phyloP scores from a whole-genome alignment of 2,113 vertebrate genomes.

The Takifugu flavidus region DNA sequence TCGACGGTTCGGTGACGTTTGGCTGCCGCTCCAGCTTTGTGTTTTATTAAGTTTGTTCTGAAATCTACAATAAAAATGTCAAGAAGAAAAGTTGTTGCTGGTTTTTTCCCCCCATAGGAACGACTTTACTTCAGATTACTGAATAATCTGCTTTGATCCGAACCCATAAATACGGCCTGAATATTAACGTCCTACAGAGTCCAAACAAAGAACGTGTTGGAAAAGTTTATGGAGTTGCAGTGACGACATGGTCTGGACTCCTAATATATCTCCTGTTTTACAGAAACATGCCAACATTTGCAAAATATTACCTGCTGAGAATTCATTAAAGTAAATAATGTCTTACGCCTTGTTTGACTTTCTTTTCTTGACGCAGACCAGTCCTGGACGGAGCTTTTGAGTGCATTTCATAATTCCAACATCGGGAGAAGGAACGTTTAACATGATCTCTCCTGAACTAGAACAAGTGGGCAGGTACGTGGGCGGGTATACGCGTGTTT shows the following conservation, averaged over 20 bases:
- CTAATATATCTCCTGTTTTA: slow-evolving; percentile 20
- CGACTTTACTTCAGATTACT: slow-evolving; percentile 3
- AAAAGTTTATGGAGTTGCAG: slow-evolving; percentile 32
- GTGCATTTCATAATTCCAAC: slow-evolving; percentile 3
- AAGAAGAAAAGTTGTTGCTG: too few relatives aligned
- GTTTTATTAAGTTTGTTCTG: slow-evolving; percentile 3
- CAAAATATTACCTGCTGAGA: slow-evolving; percentile 13
- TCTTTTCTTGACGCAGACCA: not conserved
- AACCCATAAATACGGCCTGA: slow-evolving; percentile 17
- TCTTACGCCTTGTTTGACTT: slow-evolving; percentile 15
- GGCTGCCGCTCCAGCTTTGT: slow-evolving; percentile 3
- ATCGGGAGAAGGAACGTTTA: slow-evolving; percentile 10
- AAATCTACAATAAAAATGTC: too few relatives aligned
- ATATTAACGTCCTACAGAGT: slow-evolving; percentile 12
- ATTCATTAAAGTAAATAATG: slow-evolving; percentile 34
- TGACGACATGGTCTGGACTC: slow-evolving; percentile 31
- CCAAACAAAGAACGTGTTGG: slow-evolving; percentile 23
- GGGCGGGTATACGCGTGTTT: slow-evolving; percentile 31
- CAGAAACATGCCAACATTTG: slow-evolving; percentile 20
- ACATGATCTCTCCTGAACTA: slow-evolving; percentile 3
- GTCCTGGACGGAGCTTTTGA: too few relatives aligned
- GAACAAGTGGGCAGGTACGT: slow-evolving; percentile 24
- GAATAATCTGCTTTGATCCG: slow-evolving; percentile 4
- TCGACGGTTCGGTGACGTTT: slow-evolving; percentile 7
- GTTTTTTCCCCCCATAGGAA: not conserved